Conservation (phyloP, 2,888 invertebrate species). For the Lacanobia wlatinum region DNA sequence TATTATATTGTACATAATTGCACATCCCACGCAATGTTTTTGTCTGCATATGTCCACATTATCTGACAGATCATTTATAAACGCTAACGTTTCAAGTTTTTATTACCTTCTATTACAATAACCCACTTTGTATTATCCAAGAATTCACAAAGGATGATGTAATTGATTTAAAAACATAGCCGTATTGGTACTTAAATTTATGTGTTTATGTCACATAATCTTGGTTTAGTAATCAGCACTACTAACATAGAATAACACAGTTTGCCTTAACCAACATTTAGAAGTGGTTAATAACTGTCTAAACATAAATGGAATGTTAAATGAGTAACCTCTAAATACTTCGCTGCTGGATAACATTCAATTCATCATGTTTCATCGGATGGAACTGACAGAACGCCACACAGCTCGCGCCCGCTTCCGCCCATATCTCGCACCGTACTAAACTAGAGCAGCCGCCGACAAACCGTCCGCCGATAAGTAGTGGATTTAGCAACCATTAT, state of each 20-base stretch:
- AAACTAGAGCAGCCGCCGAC: constrained; percentile 73
- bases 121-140: constrained; percentile 25
- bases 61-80: constrained; percentile 36
- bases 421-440: constrained; percentile 53
- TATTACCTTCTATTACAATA: constrained; percentile 39
- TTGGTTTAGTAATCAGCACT: constrained; percentile 1
- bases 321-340: too few relatives aligned
- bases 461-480: constrained; percentile 78
- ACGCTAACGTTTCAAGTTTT: constrained; percentile 43
- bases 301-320: too few relatives aligned
- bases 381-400: not conserved
- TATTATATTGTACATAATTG: constrained; percentile 13
- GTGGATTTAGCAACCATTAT: constrained; percentile 83
- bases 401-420: constrained; percentile 19
- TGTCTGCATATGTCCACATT: constrained; percentile 20
- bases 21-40: constrained; percentile 41
- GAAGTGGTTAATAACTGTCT: too few relatives aligned
- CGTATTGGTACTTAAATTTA: constrained; percentile 11
- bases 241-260: too few relatives aligned
- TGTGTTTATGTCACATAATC: constrained; percentile 33
- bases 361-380: not conserved
- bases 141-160: constrained; percentile 25
- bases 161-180: constrained; percentile 27
- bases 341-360: too few relatives aligned
- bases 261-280: too few relatives aligned